phyloP scores from a whole-genome alignment of 2,888 invertebrate genomes.

The Peribatodes rhomboidaria region DNA sequence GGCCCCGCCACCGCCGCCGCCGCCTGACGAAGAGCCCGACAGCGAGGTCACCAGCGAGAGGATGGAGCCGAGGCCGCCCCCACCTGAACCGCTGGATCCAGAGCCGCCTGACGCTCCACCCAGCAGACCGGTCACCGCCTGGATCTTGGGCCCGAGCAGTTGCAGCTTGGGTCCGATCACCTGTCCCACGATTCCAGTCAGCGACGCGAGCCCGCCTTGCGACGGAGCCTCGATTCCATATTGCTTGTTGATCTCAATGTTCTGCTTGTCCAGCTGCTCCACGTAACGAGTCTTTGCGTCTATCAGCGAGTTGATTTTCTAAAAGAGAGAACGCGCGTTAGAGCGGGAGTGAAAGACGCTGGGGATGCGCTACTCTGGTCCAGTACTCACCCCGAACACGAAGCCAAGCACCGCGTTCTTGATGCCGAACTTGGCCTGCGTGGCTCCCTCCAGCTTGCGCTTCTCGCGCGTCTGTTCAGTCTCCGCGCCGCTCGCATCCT shows the following conservation, averaged over 20 bases:
- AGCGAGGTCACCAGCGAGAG: slow-evolving; percentile 80
- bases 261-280: slow-evolving; percentile 89
- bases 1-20: slow-evolving; percentile 64
- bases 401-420: slow-evolving; percentile 93
- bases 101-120: slow-evolving; percentile 86
- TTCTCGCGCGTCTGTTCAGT: slow-evolving; percentile 89
- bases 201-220: slow-evolving; percentile 85
- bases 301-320: slow-evolving; percentile 94
- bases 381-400: slow-evolving; percentile 91
- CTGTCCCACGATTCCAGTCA: slow-evolving; percentile 89
- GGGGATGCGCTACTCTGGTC: background rate
- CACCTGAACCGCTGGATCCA: slow-evolving; percentile 73
- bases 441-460: slow-evolving; percentile 90
- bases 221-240: slow-evolving; percentile 90
- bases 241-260: slow-evolving; percentile 91
- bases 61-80: slow-evolving; percentile 81
- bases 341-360: slow-evolving; percentile 26
- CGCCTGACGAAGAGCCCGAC: slow-evolving; percentile 81
- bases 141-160: slow-evolving; percentile 89
- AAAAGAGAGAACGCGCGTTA: slow-evolving; percentile 60
- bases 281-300: slow-evolving; percentile 92
- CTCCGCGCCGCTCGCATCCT: slow-evolving; percentile 77
- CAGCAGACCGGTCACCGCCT: slow-evolving; percentile 83
- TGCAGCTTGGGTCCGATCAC: slow-evolving; percentile 91
- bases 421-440: slow-evolving; percentile 89